Base-by-base conservation (phyloP, 2,888 invertebrate genomes). In the Lasioglossum marginatum region DNA sequence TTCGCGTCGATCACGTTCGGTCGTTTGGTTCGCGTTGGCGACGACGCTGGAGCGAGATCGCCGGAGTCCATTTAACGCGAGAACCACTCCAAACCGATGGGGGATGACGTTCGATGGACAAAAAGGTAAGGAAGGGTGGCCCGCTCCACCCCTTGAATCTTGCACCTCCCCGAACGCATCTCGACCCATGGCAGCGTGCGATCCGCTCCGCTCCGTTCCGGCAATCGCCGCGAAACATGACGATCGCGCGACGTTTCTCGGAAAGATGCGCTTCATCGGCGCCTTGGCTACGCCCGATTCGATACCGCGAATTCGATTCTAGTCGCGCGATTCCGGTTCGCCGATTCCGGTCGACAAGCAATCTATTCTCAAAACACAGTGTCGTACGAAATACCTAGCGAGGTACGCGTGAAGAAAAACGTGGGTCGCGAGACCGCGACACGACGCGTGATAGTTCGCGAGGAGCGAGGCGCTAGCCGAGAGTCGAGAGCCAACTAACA, bases 31-130 rank as follows among this genome's bases (percentile, higher is more conserved):
- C 23, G 10, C 66, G 19, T 66, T 23, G 19, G 31, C 23, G 34
- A 66, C 66, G 31, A 63, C 63, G 34, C 34, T 34, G 66, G 34
- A 66, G 34, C 48, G 57, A 77, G 68, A 80, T 57, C 19, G 4
- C n/a, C 34, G n/a, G 14, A 52, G 66, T 31, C 40, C 43, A 23
- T 52, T 45, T 52, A 16, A 19, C 52, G 48, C 14, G 68, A 57
- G 77, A 71, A 31, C 48, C 52, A n/a, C n/a, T 27, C 52, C 70
- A 84, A 81, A 76, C 75, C 85, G 82, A 93, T 93, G 93, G 93
- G 90, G 91, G 88, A 93, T 92, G 93, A 93, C 87, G 93, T 93
- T 90, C 91, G 93, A 88, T 93, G 93, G 92, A 91, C 81, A 83
- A 79, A 89, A 85, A 92, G 93, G 93, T 93, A 90, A 87, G 71